Conservation (phyloP, 2,113 vertebrate genomes). For the Phrynosoma platyrhinos region DNA sequence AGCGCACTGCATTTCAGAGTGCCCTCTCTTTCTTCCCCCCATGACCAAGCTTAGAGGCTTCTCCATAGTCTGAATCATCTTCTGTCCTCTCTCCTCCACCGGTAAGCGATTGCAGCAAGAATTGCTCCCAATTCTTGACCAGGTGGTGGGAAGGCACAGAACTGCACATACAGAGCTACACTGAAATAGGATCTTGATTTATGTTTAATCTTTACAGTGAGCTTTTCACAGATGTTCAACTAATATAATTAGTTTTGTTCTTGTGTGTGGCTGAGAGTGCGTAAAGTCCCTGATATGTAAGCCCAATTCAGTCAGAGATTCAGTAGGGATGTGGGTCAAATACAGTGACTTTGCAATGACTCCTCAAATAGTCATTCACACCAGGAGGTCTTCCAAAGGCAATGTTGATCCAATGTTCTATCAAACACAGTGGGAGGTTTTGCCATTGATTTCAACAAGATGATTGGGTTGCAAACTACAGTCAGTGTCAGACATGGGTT, state of each 20-base stretch:
- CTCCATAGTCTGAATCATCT: too few species aligned
- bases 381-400: neutral
- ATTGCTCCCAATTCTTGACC: too few species aligned
- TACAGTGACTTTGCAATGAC: constrained; percentile 1
- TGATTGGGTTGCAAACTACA: neutral
- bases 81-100: too few species aligned
- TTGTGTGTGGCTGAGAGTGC: neutral
- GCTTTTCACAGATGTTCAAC: neutral
- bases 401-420: neutral
- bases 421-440: neutral
- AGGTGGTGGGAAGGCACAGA: too few species aligned
- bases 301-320: neutral
- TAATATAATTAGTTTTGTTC: neutral
- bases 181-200: too few species aligned
- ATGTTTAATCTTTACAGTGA: neutral
- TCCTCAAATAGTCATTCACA: neutral
- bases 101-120: too few species aligned
- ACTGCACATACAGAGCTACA: too few species aligned
- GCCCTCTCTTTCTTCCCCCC: neutral
- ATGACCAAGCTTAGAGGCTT: too few species aligned
- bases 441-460: neutral
- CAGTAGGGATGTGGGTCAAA: neutral
- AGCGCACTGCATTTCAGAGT: neutral
- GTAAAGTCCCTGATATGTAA: neutral
- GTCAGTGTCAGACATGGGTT: neutral